Evolutionary conservation across 2,888 invertebrate genomes (phyloP), one percentile per base, ranked within the genome.

Genomic region (Plebejus melissa): DNA sequence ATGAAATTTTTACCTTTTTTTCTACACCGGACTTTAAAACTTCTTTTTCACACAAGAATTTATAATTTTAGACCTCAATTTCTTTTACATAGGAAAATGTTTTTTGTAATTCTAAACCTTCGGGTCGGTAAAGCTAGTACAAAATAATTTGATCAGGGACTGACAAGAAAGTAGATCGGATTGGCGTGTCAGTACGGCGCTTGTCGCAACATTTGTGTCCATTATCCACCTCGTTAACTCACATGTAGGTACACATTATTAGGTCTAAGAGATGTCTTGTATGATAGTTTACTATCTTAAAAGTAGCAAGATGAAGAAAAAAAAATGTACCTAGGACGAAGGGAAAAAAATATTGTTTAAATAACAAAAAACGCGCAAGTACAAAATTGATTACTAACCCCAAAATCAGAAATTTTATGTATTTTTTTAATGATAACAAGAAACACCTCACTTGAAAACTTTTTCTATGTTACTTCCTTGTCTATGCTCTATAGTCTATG

Each of bases 201-300:
- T 65, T 65, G 65, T 65, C 65, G 65, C 65, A 65, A 65, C 65
- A 65, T 65, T 65, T 36, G 65, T 65, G 65, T 32, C 65, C 65
- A 36, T 65, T 65, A 65, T 65, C 11, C 65, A 32, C 32, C 65
- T 65, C 65, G 32, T 65, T 65, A 65, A 32, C 32, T 32, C 13
- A 65, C 65, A 32, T n/a, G 22, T 22, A 32, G 6, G 9, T 22
- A 58, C 22, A 50, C 13, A 13, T 54, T 16, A 54, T 13, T 54
- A 54, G 4, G 54, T 54, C 13, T 54, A 54, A 54, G 16, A 54
- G 54, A 54, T 54, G 54, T 16, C 54, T 16, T 54, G 16, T 54
- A 4, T 46, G 46, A 46, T 54, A 16, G 16, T 13, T 13, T 50
- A 50, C 50, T 50, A 50, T 4, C 50, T 50, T 4, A 16, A 4